Base-by-base conservation (phyloP, 2,113 vertebrate genomes). In the Hypomesus transpacificus region DNA sequence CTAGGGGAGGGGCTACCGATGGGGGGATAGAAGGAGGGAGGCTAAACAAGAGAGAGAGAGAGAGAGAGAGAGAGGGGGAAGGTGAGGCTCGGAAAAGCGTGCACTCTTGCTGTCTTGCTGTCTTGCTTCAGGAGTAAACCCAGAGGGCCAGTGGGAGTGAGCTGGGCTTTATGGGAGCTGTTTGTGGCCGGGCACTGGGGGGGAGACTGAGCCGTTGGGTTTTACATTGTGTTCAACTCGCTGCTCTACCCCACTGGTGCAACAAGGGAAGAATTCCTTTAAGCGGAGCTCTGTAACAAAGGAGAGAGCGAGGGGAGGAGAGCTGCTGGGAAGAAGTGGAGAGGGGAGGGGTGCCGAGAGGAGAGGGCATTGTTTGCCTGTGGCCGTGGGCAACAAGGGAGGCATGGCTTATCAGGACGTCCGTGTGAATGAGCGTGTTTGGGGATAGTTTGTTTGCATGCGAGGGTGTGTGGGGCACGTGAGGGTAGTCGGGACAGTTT, bases 361-460 rank as follows among this genome's bases (percentile, higher is more conserved):
- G 83, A 89, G 87, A 78, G 82, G 64, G 89, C 90, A 92, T 92
- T 93, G 92, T 92, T 92, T 90, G 86, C 82, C 81, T 86, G 91
- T 91, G 90, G 82, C 91, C 89, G 90, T 89, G 90, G 90, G 90
- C 87, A 91, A 92, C 91, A 79, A 79, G 88, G 82, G 87, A 90
- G 90, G 90, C 89, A 89, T 85, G 90, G 90, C 87, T 89, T 91
- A 89, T 89, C 88, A 85, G 86, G 82, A 78, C 82, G 87, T 89
- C 87, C 67, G 53, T 87, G 83, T 82, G 63, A 56, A 54, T 70
- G 73, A 67, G 81, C 83, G 77, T 86, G 84, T 87, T 83, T 88
- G 85, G 86, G 80, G 79, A 84, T 81, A 83, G 79, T 80, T 85
- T 87, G 84, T 90, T 91, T 90, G 82, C 77, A 79, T 82, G 85